Conservation (phyloP, 2,113 vertebrate genomes). For the Romanogobio albipinnatus region DNA sequence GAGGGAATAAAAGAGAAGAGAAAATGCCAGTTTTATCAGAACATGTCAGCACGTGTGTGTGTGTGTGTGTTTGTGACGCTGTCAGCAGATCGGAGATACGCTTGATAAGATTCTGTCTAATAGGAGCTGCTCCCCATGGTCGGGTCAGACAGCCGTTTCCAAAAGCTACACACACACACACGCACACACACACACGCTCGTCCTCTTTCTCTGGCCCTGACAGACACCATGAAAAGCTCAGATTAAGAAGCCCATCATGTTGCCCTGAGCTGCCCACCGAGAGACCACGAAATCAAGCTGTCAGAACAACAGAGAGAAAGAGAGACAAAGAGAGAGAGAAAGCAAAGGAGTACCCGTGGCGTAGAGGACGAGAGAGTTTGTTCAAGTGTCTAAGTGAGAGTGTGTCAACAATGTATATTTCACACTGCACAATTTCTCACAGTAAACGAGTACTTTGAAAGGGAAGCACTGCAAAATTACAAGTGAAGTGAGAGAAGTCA, state of each 20-base stretch:
- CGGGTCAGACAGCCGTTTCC: conserved; percentile 92
- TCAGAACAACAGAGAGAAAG: conserved; percentile 77
- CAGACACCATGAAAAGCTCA: conserved; percentile 89
- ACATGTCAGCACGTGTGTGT: conserved; percentile 6
- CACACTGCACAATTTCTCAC: neutral
- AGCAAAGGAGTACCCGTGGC: neutral
- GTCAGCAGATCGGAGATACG: conserved; percentile 73
- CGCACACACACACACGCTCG: conserved; percentile 35
- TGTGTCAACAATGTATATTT: neutral
- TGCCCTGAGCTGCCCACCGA: conserved; percentile 83
- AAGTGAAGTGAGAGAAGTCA: neutral
- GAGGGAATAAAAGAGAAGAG: neutral
- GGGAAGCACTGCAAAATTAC: neutral
- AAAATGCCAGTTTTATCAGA: conserved; percentile 15
- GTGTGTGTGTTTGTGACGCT: conserved; percentile 51
- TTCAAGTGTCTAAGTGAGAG: neutral
- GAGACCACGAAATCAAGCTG: conserved; percentile 93
- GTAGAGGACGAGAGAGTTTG: conserved; percentile 35
- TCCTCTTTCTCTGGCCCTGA: conserved; percentile 72
- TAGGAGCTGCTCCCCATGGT: conserved; percentile 89
- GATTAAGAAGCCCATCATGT: conserved; percentile 94
- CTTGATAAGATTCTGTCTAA: conserved; percentile 87
- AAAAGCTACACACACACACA: conserved; percentile 6
- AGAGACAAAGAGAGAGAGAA: neutral
- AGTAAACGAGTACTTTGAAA: neutral